phyloP scores from a whole-genome alignment of 2,888 invertebrate genomes.

The Amblyjoppa proteus region DNA sequence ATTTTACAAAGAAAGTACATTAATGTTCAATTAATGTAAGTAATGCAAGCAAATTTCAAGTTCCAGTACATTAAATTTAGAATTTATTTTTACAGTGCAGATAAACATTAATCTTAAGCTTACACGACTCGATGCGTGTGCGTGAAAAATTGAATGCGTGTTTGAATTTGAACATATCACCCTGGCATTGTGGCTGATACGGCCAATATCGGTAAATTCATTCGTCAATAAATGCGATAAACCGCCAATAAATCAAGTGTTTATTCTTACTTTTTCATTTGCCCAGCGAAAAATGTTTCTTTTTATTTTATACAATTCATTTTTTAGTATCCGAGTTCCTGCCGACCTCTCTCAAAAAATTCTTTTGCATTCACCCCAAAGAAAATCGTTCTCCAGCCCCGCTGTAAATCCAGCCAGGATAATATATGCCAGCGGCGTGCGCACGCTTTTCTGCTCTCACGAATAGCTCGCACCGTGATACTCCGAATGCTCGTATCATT shows the following conservation, averaged over 20 bases:
- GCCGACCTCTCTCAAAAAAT: not conserved
- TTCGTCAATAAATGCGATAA: not conserved
- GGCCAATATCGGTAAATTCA: not conserved
- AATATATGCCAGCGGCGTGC: constrained; percentile 56
- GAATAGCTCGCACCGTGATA: constrained; percentile 8
- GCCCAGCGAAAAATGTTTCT: too few species aligned
- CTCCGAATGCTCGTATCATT: constrained; percentile 4
- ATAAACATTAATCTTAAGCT: not conserved
- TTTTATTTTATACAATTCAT: not conserved
- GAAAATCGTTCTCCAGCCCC: constrained; percentile 27
- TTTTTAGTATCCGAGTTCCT: not conserved
- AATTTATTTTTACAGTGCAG: too few species aligned
- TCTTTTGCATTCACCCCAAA: constrained; percentile 20
- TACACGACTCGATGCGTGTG: too few species aligned
- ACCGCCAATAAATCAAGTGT: too few species aligned
- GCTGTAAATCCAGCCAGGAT: constrained; percentile 21
- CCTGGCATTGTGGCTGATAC: not conserved
- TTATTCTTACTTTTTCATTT: too few species aligned
- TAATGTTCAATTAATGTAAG: too few species aligned
- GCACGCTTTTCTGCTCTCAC: constrained; percentile 17
- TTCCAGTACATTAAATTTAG: too few species aligned
- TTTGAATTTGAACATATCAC: not conserved
- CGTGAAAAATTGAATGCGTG: too few species aligned
- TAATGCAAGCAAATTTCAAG: too few species aligned
- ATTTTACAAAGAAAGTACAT: too few species aligned